These are phyloP conservation scores for Hippocampus zosterae DNA, from an alignment of 2,113 vertebrate genomes.

Conservation along the genomic window DNA sequence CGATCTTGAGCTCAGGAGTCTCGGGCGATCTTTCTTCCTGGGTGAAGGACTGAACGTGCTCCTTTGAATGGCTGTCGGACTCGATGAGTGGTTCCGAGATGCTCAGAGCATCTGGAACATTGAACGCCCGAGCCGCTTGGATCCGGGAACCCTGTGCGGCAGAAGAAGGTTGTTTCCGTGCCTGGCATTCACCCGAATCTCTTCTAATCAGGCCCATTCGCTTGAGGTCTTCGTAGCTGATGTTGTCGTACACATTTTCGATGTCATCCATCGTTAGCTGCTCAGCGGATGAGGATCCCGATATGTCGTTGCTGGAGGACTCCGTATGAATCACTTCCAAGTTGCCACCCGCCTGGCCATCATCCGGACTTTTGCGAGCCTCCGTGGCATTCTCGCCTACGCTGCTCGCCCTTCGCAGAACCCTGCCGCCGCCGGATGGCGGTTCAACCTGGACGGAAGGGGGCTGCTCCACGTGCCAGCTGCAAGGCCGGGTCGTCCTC, in stretches of 20 bases:
- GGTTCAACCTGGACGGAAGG: conserved; percentile 64
- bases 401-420: conserved; percentile 87
- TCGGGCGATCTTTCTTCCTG: conserved; percentile 59
- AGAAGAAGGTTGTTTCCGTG: conserved; percentile 24
- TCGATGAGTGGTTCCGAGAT: conserved; percentile 33
- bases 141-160: conserved; percentile 14
- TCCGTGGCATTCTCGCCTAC: conserved; percentile 81
- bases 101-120: conserved; percentile 3
- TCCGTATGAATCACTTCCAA: conserved; percentile 67
- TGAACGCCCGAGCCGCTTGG: conserved; percentile 4
- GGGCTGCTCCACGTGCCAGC: conserved; percentile 85
- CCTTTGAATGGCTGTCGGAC: conserved; percentile 47
- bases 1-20: conserved; percentile 75
- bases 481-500: conserved; percentile 80
- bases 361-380: conserved; percentile 43
- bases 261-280: conserved; percentile 88
- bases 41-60: conserved; percentile 52
- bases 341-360: conserved; percentile 28
- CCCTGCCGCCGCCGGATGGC: conserved; percentile 59
- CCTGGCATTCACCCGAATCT: conserved; percentile 62
- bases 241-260: conserved; percentile 95
- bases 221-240: conserved; percentile 94
- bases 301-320: conserved; percentile 72
- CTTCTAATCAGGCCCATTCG: conserved; percentile 83
- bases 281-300: conserved; percentile 78